Evolutionary conservation across 2,888 invertebrate species (phyloP).

Genomic region (Diloba caeruleocephala): DNA sequence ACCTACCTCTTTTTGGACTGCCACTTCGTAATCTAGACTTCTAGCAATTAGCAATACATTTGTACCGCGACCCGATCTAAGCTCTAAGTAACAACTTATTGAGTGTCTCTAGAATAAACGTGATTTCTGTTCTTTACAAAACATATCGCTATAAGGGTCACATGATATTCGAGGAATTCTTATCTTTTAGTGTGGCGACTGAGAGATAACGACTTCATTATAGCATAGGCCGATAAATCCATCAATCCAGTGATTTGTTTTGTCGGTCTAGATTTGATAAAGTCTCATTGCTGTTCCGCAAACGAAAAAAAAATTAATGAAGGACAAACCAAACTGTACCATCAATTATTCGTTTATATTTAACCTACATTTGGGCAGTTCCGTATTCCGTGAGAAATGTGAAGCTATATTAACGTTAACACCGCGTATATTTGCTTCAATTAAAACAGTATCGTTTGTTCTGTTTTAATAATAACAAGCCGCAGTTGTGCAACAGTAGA

Average conservation of each 20-base stretch:
- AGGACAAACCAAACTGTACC: constrained; percentile 15
- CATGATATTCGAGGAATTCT: constrained; percentile 11
- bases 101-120: constrained; percentile 21
- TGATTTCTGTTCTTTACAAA: constrained; percentile 12
- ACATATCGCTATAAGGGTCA: constrained; percentile 10
- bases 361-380: constrained; percentile 21
- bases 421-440: background rate
- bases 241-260: constrained; percentile 15
- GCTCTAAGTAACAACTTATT: constrained; percentile 34
- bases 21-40: constrained; percentile 19
- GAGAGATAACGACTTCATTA: constrained; percentile 19
- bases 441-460: constrained; percentile 6
- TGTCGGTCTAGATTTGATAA: constrained; percentile 12
- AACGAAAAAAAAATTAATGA: constrained; percentile 20
- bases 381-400: constrained; percentile 2
- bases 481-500: constrained; percentile 27
- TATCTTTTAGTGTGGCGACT: constrained; percentile 10
- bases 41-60: constrained; percentile 5
- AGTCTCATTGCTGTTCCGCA: constrained; percentile 20
- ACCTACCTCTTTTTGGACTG: constrained; percentile 6
- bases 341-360: constrained; percentile 30
- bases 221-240: constrained; percentile 11
- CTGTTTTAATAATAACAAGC: constrained; percentile 5
- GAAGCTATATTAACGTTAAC: background rate
- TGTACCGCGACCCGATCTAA: constrained; percentile 26